Conservation (phyloP, 2,797 vertebrate species). For the Gymnopithys bicolor region DNA sequence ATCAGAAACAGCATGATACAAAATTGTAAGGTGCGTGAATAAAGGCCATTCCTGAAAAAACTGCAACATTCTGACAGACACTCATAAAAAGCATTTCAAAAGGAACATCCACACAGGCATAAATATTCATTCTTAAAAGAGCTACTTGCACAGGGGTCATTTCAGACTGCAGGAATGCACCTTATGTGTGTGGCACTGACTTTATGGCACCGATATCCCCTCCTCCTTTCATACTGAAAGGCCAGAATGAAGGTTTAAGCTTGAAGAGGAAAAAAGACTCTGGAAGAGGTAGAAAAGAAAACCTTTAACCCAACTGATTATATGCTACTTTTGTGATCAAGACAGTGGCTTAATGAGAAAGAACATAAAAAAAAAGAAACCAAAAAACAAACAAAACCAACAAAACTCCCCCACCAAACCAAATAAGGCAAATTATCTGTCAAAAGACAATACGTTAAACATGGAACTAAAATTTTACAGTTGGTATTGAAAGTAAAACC, state of each 20-base stretch:
- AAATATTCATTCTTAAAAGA: conserved; percentile 61
- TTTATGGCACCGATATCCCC: conserved; percentile 48
- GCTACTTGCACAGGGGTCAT: conserved; percentile 59
- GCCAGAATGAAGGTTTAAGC: neutral
- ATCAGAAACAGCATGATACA: conserved; percentile 64
- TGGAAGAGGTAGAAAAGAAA: conserved; percentile 29
- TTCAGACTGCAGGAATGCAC: conserved; percentile 68
- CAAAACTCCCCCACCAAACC: neutral
- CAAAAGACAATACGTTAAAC: neutral
- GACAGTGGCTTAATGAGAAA: neutral
- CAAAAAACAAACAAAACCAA: too few relatives aligned
- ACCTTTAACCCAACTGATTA: neutral
- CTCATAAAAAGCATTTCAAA: conserved; percentile 66
- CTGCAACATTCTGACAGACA: conserved; percentile 58
- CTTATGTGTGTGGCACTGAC: conserved; percentile 39
- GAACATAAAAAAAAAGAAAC: neutral
- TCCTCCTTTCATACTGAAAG: neutral
- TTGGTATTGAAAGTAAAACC: neutral
- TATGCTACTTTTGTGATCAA: neutral
- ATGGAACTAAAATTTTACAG: neutral
- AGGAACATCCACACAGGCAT: conserved; percentile 54
- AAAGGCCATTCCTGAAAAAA: conserved; percentile 69
- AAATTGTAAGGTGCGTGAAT: conserved; percentile 59
- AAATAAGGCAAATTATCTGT: neutral
- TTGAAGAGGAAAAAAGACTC: neutral